Evolutionary conservation across 2,888 invertebrate species (phyloP).

Genomic region (Cylindroiulus punctatus): DNA sequence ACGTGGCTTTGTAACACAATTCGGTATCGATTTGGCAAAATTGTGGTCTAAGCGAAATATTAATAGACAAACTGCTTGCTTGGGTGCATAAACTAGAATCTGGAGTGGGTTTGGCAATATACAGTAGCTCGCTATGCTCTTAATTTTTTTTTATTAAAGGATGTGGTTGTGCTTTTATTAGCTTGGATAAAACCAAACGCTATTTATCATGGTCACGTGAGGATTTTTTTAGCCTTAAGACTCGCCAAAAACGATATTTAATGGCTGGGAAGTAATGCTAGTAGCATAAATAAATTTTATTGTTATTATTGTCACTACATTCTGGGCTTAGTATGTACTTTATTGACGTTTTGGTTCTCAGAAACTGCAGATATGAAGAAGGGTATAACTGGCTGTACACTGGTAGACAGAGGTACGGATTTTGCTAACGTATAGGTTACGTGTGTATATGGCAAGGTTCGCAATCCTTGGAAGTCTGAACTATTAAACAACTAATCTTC

Average conservation of each 20-base stretch:
- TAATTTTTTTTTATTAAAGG: constrained; percentile 44
- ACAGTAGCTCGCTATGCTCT: constrained; percentile 22
- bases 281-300: constrained; percentile 45
- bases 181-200: neutral
- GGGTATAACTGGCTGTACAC: neutral
- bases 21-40: no score
- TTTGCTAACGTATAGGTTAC: neutral
- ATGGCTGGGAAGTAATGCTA: constrained; percentile 7
- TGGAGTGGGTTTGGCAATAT: neutral
- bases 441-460: neutral
- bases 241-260: constrained; percentile 28
- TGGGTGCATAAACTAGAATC: neutral
- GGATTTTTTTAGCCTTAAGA: neutral
- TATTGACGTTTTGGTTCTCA: neutral
- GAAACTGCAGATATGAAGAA: neutral
- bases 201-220: constrained; percentile 17
- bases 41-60: no score
- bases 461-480: neutral
- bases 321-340: neutral
- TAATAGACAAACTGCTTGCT: neutral
- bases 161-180: constrained; percentile 40
- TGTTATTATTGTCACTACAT: constrained; percentile 44
- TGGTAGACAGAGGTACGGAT: neutral
- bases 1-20: no score
- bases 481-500: neutral